Conservation (phyloP, 2,797 vertebrate species). For the Meda fulgida region DNA sequence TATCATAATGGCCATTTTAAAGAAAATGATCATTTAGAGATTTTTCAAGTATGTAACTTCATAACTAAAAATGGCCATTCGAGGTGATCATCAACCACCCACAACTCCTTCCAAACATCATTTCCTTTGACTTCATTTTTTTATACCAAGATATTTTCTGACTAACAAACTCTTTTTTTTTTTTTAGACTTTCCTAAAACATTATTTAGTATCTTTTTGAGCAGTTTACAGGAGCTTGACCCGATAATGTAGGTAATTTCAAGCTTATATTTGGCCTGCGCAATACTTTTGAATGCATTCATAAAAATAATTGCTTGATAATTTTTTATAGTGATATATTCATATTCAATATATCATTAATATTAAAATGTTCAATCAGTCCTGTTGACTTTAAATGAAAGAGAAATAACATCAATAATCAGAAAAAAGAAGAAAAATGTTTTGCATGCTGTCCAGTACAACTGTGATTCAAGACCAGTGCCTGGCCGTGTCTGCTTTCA, state of each 20-base stretch:
- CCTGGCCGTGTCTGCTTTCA: conserved; percentile 76
- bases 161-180: background rate
- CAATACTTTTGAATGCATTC: background rate
- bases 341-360: conserved; percentile 15
- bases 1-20: background rate
- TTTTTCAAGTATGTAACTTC: background rate
- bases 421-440: conserved; percentile 1
- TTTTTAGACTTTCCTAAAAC: background rate
- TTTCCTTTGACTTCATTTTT: background rate
- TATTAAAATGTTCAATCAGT: conserved; percentile 7
- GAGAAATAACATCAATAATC: conserved; percentile 21
- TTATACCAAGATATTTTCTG: background rate
- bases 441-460: conserved; percentile 6
- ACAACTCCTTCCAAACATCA: background rate
- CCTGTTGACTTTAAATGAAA: background rate
- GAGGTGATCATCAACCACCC: background rate
- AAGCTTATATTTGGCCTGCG: background rate
- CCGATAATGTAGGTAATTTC: background rate
- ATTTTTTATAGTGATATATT: background rate
- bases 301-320: background rate
- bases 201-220: background rate
- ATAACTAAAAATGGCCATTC: background rate
- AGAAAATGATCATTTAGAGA: background rate
- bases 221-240: background rate
- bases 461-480: conserved; percentile 57